Evolutionary conservation across 2,113 vertebrate genomes (phyloP).

Genomic region (Noturus placidus): DNA sequence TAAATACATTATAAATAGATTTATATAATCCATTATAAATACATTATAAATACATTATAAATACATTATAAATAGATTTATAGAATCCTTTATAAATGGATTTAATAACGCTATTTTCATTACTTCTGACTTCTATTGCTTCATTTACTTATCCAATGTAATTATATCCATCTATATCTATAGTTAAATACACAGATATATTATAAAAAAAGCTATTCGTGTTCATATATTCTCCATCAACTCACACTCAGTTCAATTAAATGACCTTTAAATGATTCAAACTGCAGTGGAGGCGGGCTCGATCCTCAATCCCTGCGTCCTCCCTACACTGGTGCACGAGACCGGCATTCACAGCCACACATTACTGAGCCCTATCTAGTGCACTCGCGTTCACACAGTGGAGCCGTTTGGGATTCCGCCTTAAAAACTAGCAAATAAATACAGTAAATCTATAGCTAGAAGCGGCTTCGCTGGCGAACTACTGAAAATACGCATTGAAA

Average conservation of each 20-base stretch:
- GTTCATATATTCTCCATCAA: not conserved
- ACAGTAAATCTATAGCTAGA: not conserved
- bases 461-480: not conserved
- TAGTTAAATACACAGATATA: not conserved
- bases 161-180: not conserved
- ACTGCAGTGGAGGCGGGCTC: not conserved
- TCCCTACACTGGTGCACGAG: not conserved
- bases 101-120: too few species aligned
- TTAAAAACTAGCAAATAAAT: not conserved
- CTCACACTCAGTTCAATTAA: not conserved
- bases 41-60: too few species aligned
- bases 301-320: not conserved
- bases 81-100: too few species aligned
- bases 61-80: too few species aligned
- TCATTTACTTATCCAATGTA: not conserved
- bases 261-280: not conserved
- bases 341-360: fast-evolving
- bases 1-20: too few species aligned
- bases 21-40: too few species aligned
- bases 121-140: too few species aligned
- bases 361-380: not conserved
- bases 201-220: not conserved
- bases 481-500: not conserved
- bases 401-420: not conserved
- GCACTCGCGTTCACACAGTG: not conserved